Conservation (phyloP, 2,888 invertebrate genomes). For the Mystacides longicornis region DNA sequence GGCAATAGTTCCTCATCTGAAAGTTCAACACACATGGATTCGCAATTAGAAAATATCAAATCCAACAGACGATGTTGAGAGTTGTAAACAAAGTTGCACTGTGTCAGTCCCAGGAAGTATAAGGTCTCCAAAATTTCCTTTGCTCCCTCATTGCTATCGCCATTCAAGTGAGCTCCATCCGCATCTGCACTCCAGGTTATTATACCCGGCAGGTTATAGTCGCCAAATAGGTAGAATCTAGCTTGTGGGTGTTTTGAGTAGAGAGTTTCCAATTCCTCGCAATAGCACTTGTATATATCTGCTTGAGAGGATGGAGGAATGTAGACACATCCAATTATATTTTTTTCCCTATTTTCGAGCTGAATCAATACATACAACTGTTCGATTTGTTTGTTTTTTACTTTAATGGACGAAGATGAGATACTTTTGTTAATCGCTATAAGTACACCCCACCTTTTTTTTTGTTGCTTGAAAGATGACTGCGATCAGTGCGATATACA, state of each 20-base stretch:
- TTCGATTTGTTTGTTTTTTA: no score
- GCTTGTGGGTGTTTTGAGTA: no score
- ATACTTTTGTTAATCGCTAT: background rate
- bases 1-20: no score
- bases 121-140: background rate
- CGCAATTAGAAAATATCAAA: background rate
- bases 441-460: background rate
- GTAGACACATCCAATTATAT: no score
- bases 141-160: background rate
- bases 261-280: no score
- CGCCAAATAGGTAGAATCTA: background rate
- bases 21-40: background rate
- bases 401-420: no score
- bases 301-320: no score
- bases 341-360: no score
- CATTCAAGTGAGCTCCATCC: background rate
- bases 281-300: no score
- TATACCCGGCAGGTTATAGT: background rate
- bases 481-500: background rate
- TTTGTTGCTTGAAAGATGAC: background rate
- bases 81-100: background rate
- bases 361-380: no score
- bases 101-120: background rate
- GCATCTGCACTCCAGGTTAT: background rate
- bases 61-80: background rate